Evolutionary conservation across 2,113 vertebrate species (phyloP).

Genomic region (Sterrhoptilus dennistouni): DNA sequence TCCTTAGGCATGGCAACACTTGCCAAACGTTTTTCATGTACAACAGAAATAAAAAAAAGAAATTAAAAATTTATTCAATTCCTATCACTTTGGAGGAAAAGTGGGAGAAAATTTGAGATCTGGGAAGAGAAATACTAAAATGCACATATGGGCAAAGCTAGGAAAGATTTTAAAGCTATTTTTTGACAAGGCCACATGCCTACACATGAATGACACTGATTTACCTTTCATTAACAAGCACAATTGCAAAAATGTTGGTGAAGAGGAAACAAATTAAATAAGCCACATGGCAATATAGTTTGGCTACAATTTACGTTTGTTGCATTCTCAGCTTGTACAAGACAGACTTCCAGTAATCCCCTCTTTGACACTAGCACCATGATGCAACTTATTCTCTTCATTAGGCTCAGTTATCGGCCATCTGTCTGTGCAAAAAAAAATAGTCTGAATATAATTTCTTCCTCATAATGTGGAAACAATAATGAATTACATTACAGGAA

Average conservation of each 20-base stretch:
- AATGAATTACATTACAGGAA: neutral
- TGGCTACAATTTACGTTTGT: constrained; percentile 18
- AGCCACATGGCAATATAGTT: neutral
- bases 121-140: neutral
- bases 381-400: constrained; percentile 45
- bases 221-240: constrained; percentile 12
- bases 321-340: constrained; percentile 32
- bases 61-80: neutral
- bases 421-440: constrained; percentile 37
- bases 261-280: neutral
- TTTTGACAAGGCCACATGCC: neutral
- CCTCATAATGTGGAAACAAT: neutral
- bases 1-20: neutral
- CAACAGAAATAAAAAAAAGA: neutral
- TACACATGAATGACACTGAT: neutral
- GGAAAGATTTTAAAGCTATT: neutral
- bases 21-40: neutral
- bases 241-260: neutral
- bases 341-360: constrained; percentile 31
- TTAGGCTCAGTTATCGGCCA: constrained; percentile 48
- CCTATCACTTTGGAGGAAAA: neutral
- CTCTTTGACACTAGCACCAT: constrained; percentile 28
- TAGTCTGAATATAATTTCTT: constrained; percentile 29
- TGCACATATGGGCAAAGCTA: neutral
- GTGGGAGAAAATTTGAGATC: neutral